Evolutionary conservation across 2,888 invertebrate species (phyloP), one percentile per base, ranked within the genome.

Genomic region (Phengaris alcon): DNA sequence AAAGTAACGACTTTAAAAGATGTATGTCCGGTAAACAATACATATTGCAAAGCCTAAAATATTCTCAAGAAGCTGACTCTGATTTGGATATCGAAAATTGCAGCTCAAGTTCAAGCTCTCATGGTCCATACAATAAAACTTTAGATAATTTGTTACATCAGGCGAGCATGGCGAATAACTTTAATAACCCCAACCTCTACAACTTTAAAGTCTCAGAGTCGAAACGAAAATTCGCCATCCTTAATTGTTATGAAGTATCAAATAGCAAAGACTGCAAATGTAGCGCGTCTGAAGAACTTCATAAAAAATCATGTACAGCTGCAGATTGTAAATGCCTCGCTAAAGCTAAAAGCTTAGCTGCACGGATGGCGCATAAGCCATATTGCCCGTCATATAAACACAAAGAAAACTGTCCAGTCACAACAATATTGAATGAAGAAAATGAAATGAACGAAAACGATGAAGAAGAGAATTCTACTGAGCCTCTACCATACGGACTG

Each of bases 331-430:
- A 89, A 10, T 93, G 93, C 77, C 83, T 90, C 13, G 77, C 84
- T 10, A 87, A 90, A 81, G 81, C 82, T 44, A 76, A 78, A 12
- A 87, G 91, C 73, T 83, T 82, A 75, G 82, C 81, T 9, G 78
- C 88, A 3, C 86, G 93, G 55, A 93, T 91, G 82, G 74, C 78
- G 13, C 93, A 93, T 77, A 87, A 87, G 74, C 85, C 91, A 6
- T 93, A 85, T 73, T 93, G 93, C 80, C 93, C 93, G 3, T 83
- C 82, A 3, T 93, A 87, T 75, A 90, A 87, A 77, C 93, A 93
- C 78, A 93, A 91, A 76, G 77, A 13, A 44, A 87, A 80, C 55
- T 93, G 93, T 79, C 92, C 92, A 12, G 91, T 93, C 4, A 88
- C 84, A 8, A 88, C 84, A 8, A 80, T 81, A 80, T 78, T 80